Percentiles rank a stretch among this genome's conserved stretches.
Evolutionary conservation across 2,113 vertebrate genomes (phyloP).

Genomic region (Pangasianodon gigas): DNA sequence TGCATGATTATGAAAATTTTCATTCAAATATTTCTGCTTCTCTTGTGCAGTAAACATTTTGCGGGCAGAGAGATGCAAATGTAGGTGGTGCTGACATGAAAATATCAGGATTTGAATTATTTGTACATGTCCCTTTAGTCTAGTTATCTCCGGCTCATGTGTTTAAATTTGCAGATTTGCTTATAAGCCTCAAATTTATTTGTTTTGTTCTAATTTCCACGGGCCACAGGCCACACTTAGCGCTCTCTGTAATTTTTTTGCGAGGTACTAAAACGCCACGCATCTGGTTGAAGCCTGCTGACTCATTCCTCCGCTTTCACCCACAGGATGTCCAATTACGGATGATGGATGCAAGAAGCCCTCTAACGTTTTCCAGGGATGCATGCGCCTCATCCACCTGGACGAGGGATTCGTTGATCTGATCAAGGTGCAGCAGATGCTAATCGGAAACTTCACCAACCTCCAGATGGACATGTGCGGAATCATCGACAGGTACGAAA

Average conservation of each 20-base stretch:
- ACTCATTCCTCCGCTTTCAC: neutral
- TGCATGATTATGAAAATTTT: neutral
- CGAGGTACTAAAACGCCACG: too few species aligned
- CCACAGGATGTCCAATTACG: constrained; percentile 81
- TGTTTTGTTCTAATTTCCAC: neutral
- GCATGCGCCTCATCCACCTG: constrained; percentile 83
- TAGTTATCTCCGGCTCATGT: neutral
- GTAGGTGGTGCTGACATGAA: neutral
- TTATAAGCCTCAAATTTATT: neutral
- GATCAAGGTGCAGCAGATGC: constrained; percentile 84
- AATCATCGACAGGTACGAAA: constrained; percentile 87
- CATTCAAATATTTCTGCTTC: neutral
- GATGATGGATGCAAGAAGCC: constrained; percentile 77
- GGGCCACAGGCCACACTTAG: neutral
- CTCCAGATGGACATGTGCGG: constrained; percentile 92
- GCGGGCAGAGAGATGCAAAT: neutral
- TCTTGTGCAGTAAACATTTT: neutral
- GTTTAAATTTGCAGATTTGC: neutral
- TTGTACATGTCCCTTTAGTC: neutral
- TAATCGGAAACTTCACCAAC: constrained; percentile 87
- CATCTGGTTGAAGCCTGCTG: neutral
- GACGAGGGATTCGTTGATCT: constrained; percentile 78
- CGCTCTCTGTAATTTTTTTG: neutral
- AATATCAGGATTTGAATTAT: neutral
- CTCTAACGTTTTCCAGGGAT: constrained; percentile 85